Evolutionary conservation across 2,113 vertebrate genomes (phyloP).

Genomic region (Ophiodon elongatus): DNA sequence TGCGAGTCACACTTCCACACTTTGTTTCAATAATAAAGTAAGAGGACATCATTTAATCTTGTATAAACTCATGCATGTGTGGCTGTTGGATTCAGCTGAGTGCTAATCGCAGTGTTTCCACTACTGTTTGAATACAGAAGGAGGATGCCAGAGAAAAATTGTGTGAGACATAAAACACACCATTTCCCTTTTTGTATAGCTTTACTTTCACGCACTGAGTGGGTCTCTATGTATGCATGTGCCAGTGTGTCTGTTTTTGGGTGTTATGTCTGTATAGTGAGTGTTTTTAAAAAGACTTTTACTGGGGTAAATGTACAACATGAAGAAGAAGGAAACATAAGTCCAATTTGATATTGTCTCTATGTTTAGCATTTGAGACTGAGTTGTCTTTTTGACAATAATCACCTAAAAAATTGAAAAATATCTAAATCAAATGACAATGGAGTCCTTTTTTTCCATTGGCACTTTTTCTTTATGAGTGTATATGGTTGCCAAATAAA

Average conservation of each 20-base stretch:
- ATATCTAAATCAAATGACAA: slow-evolving; percentile 28
- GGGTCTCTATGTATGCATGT: slow-evolving; percentile 78
- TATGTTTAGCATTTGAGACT: slow-evolving; percentile 10
- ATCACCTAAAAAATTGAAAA: slow-evolving; percentile 31
- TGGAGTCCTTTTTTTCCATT: slow-evolving; percentile 32
- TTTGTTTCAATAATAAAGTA: slow-evolving; percentile 24
- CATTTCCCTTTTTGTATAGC: slow-evolving; percentile 48
- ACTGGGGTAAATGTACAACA: slow-evolving; percentile 63
- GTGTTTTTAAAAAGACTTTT: slow-evolving; percentile 71
- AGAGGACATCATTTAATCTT: slow-evolving; percentile 14
- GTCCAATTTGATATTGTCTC: slow-evolving; percentile 12
- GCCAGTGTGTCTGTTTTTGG: slow-evolving; percentile 64
- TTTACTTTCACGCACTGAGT: slow-evolving; percentile 56
- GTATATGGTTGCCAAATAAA: slow-evolving; percentile 70
- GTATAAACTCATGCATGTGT: slow-evolving; percentile 57
- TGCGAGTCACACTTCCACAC: slow-evolving; percentile 5
- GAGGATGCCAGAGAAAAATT: slow-evolving; percentile 18
- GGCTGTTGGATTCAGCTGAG: slow-evolving; percentile 33
- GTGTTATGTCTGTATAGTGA: slow-evolving; percentile 46
- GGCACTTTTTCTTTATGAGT: slow-evolving; percentile 51
- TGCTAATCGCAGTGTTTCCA: slow-evolving; percentile 31
- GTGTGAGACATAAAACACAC: slow-evolving; percentile 19
- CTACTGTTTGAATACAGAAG: slow-evolving; percentile 13
- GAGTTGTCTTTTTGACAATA: slow-evolving; percentile 28
- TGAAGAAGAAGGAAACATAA: slow-evolving; percentile 46